Evolutionary conservation across 2,113 vertebrate species (phyloP).

Genomic region (Panthera leo): DNA sequence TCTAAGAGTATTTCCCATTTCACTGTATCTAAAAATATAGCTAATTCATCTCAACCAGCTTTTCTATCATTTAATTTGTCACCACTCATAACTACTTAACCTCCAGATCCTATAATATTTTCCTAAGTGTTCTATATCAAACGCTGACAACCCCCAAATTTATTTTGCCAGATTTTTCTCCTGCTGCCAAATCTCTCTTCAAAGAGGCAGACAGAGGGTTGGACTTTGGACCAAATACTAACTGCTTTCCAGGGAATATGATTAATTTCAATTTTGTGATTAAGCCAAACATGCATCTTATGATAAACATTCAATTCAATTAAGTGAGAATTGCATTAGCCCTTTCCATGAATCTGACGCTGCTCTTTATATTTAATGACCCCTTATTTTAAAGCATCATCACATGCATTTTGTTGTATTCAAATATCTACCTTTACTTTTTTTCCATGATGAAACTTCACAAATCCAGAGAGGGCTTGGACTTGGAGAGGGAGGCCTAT

Average conservation of each 20-base stretch:
- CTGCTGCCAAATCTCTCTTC: conserved; percentile 13
- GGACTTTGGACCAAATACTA: conserved; percentile 5
- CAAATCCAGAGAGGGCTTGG: not conserved
- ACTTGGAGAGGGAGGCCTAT: not conserved
- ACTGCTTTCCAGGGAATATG: not conserved
- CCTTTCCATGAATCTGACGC: not conserved
- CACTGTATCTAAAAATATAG: not conserved
- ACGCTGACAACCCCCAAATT: not conserved
- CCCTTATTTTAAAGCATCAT: not conserved
- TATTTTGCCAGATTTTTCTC: not conserved
- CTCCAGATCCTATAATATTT: not conserved
- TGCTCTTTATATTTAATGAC: not conserved
- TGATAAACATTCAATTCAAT: not conserved
- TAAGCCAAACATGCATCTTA: not conserved
- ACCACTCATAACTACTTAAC: not conserved
- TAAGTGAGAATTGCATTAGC: not conserved
- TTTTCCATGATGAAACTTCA: not conserved
- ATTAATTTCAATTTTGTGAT: conserved; percentile 27
- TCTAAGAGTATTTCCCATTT: not conserved
- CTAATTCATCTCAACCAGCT: not conserved
- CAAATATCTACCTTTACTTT: not conserved
- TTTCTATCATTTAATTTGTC: not conserved
- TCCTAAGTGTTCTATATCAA: not conserved
- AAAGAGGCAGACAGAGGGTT: not conserved
- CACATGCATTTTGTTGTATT: not conserved